These are phyloP conservation scores for Verasper variegatus DNA, from an alignment of 2,113 vertebrate genomes.

Conservation along the genomic window DNA sequence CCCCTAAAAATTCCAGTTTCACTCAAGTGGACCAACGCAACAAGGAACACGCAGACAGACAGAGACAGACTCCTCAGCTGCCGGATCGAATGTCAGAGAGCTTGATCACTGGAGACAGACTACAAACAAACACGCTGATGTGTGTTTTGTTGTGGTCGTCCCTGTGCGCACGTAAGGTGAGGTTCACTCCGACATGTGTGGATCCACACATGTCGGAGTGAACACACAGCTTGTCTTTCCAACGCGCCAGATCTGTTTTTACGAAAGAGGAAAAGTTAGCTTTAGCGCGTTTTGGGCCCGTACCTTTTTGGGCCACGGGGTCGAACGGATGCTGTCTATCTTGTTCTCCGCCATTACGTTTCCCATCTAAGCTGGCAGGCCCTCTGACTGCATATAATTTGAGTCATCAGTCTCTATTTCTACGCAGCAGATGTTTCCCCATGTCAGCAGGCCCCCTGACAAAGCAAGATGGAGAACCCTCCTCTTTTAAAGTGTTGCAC, in stretches of 20 bases:
- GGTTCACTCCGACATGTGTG: constrained; percentile 36
- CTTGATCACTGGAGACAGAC: constrained; percentile 67
- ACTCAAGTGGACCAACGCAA: constrained; percentile 75
- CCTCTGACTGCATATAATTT: constrained; percentile 75
- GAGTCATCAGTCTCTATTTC: constrained; percentile 85
- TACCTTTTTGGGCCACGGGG: constrained; percentile 23
- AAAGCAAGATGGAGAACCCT: constrained; percentile 76
- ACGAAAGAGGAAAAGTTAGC: not conserved
- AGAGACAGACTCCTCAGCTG: constrained; percentile 56
- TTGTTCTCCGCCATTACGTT: constrained; percentile 66
- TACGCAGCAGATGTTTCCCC: constrained; percentile 83
- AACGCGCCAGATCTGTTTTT: constrained; percentile 13
- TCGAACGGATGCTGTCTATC: constrained; percentile 45
- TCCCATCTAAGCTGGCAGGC: constrained; percentile 71
- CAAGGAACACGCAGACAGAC: constrained; percentile 55
- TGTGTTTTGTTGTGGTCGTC: constrained; percentile 44
- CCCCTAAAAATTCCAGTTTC: constrained; percentile 75
- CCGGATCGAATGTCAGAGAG: constrained; percentile 65
- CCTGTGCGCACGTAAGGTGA: constrained; percentile 44
- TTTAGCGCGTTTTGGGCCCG: no score
- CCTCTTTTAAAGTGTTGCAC: constrained; percentile 76
- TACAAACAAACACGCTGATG: constrained; percentile 59
- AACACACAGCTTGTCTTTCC: constrained; percentile 22
- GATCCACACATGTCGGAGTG: constrained; percentile 24
- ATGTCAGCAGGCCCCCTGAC: constrained; percentile 76